A percentile compares a stretch with the other conserved stretches of the same genome.
Conservation (phyloP, 2,113 vertebrate species). For the Isichthys henryi region DNA sequence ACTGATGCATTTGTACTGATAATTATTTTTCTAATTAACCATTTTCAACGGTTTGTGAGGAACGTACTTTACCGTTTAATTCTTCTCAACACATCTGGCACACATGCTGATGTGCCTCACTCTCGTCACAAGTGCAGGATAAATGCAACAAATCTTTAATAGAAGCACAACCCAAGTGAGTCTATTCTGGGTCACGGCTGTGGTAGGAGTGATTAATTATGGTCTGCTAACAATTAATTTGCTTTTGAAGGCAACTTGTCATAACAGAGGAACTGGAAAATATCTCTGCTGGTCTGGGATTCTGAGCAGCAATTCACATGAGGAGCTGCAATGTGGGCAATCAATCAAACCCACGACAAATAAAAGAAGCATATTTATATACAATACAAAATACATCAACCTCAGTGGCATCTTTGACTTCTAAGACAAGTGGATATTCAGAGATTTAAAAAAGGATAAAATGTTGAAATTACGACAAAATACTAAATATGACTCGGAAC, state of each 20-base stretch:
- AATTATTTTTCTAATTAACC: background rate
- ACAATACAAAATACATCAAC: background rate
- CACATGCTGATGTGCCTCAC: background rate
- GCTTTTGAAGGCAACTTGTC: conserved; percentile 9
- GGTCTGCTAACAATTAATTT: conserved; percentile 12
- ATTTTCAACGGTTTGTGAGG: background rate
- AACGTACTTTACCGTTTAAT: background rate
- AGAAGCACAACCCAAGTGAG: background rate
- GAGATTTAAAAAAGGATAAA: background rate
- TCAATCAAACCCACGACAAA: background rate
- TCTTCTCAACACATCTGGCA: background rate
- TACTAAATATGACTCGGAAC: background rate
- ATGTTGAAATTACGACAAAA: background rate
- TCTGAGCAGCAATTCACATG: conserved; percentile 10
- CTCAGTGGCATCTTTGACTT: background rate
- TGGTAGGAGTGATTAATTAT: background rate
- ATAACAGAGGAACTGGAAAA: background rate
- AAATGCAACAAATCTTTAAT: background rate
- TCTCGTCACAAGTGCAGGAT: background rate
- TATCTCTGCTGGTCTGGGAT: background rate
- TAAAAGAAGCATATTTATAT: background rate
- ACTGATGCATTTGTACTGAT: background rate
- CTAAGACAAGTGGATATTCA: background rate
- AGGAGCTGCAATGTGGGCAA: background rate
- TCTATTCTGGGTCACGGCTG: background rate